Percentiles rank a stretch among this genome's conserved stretches.
These are phyloP conservation scores for Enteromius afrohamiltoni DNA, from an alignment of 2,797 vertebrate genomes.

Conservation along the genomic window DNA sequence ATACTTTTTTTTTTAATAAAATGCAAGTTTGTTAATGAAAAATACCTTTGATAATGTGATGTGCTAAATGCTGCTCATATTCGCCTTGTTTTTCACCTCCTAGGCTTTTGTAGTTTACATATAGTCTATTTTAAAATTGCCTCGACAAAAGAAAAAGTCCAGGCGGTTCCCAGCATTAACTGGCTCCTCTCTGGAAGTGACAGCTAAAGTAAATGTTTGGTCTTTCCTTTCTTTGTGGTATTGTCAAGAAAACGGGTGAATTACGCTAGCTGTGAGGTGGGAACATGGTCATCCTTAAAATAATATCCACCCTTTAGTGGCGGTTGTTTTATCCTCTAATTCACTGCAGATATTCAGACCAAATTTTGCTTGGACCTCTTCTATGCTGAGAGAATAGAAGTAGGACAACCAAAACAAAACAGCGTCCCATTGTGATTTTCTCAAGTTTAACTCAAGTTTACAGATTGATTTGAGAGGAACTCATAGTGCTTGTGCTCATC, in stretches of 20 bases:
- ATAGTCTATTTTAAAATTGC: conserved; percentile 12
- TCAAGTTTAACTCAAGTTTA: conserved; percentile 64
- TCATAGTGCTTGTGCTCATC: conserved; percentile 63
- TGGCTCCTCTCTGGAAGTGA: conserved; percentile 32
- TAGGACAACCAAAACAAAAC: conserved; percentile 53
- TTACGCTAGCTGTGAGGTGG: conserved; percentile 25
- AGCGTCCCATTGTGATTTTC: conserved; percentile 61
- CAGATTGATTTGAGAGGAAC: conserved; percentile 59
- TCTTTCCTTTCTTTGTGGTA: conserved; percentile 39
- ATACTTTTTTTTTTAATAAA: conserved; percentile 63
- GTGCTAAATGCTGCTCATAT: neutral
- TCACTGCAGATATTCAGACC: conserved; percentile 63
- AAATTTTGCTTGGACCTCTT: conserved; percentile 52
- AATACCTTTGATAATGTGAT: neutral
- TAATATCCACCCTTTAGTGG: conserved; percentile 26
- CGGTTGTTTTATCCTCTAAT: conserved; percentile 50
- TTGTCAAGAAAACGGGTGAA: conserved; percentile 31
- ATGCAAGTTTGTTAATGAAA: conserved; percentile 20
- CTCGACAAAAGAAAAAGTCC: neutral
- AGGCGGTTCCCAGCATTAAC: conserved; percentile 20
- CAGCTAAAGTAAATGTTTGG: conserved; percentile 41
- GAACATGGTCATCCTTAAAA: conserved; percentile 45
- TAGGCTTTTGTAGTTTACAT: conserved; percentile 10
- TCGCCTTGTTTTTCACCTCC: neutral
- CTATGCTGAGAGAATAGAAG: conserved; percentile 8